Evolutionary conservation across 2,113 vertebrate species (phyloP), one percentile per base, ranked within the genome.

Genomic region (Microcebus jonahi): DNA sequence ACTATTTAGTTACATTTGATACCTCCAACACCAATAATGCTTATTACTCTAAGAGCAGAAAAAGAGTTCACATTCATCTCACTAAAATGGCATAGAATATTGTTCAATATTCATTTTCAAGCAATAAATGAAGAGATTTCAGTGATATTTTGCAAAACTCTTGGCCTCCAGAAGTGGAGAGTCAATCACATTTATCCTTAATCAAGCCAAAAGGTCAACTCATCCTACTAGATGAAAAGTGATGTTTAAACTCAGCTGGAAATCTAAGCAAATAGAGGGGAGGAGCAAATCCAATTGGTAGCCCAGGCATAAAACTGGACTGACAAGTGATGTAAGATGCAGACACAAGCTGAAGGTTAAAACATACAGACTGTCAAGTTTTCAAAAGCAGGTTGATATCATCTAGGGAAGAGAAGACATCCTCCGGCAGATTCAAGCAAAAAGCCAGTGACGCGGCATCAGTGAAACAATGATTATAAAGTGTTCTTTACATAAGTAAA

Each of bases 131-230:
- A 8, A 70, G 31, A 91, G 67, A 63, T 77, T 20, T 77, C 53
- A 80, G 36, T 3, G n/a, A 88, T 39, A 18, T 45, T 96, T 63
- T 39, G 9, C 29, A 88, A 96, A 87, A 91, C 4, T 18, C 23
- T 15, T 18, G 27, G 10, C 8, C 23, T 71, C 70, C 55, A 39
- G 31, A 96, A 89, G 91, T 15, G 17, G 29, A 76, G 18, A 68
- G 68, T 68, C 57, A 53, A 86, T 39, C 21, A 23, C 45, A 67
- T 87, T 96, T 80, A 50, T 81, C 68, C 73, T 95, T 88, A 67
- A 81, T 88, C 81, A 96, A 96, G 75, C 3, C 29, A 15, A 92
- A 95, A 93, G 70, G 34, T 84, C 89, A 81, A 75, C 61, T 12
- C 55, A 36, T 57, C 27, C 59, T 18, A 65, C 14, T 36, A 61